Evolutionary conservation across 2,888 invertebrate species (phyloP).

Genomic region (Drosophila suboccidentalis): DNA sequence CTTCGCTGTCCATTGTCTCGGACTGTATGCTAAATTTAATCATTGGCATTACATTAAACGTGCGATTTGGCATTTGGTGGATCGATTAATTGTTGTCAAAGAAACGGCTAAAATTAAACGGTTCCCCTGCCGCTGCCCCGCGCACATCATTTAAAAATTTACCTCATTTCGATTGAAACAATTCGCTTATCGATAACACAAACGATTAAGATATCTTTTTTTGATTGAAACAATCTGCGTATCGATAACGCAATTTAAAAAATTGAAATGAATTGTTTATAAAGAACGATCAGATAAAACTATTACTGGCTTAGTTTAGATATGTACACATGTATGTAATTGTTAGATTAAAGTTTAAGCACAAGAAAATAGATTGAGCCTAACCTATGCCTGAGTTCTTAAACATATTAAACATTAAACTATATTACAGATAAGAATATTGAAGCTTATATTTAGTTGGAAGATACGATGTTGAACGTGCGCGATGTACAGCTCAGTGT

Average conservation of each 20-base stretch:
- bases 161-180: neutral
- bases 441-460: constrained; percentile 20
- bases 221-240: neutral
- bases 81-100: constrained; percentile 74
- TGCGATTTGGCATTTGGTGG: constrained; percentile 64
- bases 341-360: neutral
- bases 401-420: constrained; percentile 29
- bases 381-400: constrained; percentile 54
- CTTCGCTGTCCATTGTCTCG: constrained; percentile 47
- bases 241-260: constrained; percentile 10
- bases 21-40: constrained; percentile 71
- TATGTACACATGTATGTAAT: neutral
- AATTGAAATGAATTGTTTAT: constrained; percentile 1
- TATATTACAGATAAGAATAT: constrained; percentile 3
- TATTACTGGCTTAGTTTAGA: constrained; percentile 28
- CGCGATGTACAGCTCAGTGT: too few species aligned
- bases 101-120: constrained; percentile 70
- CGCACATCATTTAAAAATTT: neutral
- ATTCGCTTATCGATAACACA: neutral
- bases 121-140: neutral
- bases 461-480: constrained; percentile 23
- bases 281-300: constrained; percentile 19
- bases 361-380: constrained; percentile 1
- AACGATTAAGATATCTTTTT: neutral
- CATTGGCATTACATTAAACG: constrained; percentile 68